Conservation (phyloP, 1,140 invertebrate species). For the Nautilus pompilius region DNA sequence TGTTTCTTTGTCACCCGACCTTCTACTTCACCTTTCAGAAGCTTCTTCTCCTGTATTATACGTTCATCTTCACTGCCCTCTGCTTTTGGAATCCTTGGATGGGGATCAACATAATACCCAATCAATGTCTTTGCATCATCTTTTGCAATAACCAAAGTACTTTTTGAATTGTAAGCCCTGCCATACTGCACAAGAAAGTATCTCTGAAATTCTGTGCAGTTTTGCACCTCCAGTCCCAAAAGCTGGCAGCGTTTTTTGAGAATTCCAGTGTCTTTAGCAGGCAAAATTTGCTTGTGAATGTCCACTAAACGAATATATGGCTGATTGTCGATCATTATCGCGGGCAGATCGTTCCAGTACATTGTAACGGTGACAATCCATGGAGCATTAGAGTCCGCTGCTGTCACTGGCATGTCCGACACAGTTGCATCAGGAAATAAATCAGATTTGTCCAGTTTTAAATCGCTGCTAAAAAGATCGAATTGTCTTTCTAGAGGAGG, state of each 20-base stretch:
- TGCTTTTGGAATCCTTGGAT: slow-evolving; percentile 19
- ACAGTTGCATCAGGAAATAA: slow-evolving; percentile 17
- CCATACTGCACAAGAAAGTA: slow-evolving; percentile 54
- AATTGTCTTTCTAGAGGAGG: slow-evolving; percentile 16
- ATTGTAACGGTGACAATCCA: slow-evolving; percentile 50
- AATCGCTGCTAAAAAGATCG: slow-evolving; percentile 24
- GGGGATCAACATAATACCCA: slow-evolving; percentile 51
- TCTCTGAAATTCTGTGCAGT: slow-evolving; percentile 54
- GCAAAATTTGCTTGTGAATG: slow-evolving; percentile 54
- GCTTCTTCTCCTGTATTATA: neutral
- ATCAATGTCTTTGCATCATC: slow-evolving; percentile 46
- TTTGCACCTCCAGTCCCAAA: slow-evolving; percentile 45
- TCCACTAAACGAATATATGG: slow-evolving; percentile 51
- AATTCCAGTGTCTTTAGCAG: slow-evolving; percentile 54
- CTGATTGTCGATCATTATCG: slow-evolving; percentile 47
- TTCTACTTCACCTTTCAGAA: neutral
- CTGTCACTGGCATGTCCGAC: slow-evolving; percentile 2
- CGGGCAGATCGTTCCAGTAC: slow-evolving; percentile 53
- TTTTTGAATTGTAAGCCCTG: slow-evolving; percentile 49
- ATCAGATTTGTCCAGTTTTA: slow-evolving; percentile 17
- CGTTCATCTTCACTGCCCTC: slow-evolving; percentile 8
- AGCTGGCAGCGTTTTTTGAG: slow-evolving; percentile 52
- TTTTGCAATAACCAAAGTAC: slow-evolving; percentile 49
- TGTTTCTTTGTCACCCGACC: neutral
- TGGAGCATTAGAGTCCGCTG: slow-evolving; percentile 31